phyloP scores from a whole-genome alignment of 2,797 vertebrate species.

The Pristis pectinata region DNA sequence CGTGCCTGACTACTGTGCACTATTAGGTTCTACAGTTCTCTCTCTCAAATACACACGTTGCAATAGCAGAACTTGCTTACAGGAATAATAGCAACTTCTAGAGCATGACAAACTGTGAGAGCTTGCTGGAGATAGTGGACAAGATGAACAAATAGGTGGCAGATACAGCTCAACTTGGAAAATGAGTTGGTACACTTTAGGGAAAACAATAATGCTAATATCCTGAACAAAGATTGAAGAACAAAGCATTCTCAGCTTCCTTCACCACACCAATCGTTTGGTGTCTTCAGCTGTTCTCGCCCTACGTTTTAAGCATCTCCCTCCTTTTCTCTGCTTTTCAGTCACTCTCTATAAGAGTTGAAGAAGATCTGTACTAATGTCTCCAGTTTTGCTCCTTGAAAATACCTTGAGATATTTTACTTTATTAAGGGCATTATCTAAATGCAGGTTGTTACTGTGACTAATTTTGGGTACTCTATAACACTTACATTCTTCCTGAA shows the following conservation, averaged over 20 bases:
- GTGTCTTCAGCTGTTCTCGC: neutral
- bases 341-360: neutral
- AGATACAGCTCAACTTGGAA: neutral
- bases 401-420: neutral
- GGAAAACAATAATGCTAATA: neutral
- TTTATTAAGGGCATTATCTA: neutral
- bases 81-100: neutral
- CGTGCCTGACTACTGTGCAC: neutral
- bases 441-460: neutral
- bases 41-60: too few species aligned
- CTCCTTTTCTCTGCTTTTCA: neutral
- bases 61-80: neutral
- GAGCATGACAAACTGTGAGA: neutral
- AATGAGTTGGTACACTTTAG: neutral
- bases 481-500: too few species aligned
- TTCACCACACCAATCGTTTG: neutral
- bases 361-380: neutral
- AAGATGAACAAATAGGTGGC: neutral
- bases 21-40: neutral
- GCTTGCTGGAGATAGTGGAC: neutral
- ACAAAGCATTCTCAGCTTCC: neutral
- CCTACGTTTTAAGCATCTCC: neutral
- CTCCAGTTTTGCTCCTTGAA: neutral
- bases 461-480: neutral
- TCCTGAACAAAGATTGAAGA: neutral